phyloP scores from a whole-genome alignment of 2,113 vertebrate genomes.

The Melospiza georgiana region DNA sequence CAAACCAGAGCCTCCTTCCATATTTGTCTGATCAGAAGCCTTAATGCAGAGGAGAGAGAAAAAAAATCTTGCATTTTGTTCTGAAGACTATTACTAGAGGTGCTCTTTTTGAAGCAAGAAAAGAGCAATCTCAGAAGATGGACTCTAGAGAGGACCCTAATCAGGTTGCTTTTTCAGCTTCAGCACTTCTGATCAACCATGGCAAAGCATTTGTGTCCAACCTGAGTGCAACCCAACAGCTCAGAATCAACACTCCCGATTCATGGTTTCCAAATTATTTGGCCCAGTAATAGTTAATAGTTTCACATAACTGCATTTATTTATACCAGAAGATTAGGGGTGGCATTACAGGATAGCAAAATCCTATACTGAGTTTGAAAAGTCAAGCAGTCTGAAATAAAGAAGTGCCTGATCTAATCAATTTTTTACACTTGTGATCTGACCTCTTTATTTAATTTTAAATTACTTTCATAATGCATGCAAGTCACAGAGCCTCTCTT shows the following conservation, averaged over 20 bases:
- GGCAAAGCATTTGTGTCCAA: neutral
- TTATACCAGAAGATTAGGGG: neutral
- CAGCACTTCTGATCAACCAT: neutral
- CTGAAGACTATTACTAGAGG: neutral
- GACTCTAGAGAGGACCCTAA: neutral
- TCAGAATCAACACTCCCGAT: neutral
- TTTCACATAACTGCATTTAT: neutral
- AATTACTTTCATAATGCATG: neutral
- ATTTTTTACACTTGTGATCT: neutral
- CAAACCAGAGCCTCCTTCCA: neutral
- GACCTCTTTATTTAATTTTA: neutral
- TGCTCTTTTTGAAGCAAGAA: neutral
- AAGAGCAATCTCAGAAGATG: neutral
- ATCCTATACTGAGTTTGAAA: neutral
- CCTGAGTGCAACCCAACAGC: neutral
- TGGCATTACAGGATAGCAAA: neutral
- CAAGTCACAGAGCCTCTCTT: neutral
- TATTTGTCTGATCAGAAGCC: neutral
- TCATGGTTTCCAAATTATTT: neutral
- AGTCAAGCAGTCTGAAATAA: neutral
- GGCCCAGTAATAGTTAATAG: neutral
- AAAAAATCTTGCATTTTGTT: neutral
- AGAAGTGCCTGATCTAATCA: neutral
- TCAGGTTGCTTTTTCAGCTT: neutral
- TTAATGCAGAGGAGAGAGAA: neutral